Percentiles rank a stretch among this genome's conserved stretches.
phyloP scores from a whole-genome alignment of 1,140 invertebrate genomes.

The Scaptomyza montana region DNA sequence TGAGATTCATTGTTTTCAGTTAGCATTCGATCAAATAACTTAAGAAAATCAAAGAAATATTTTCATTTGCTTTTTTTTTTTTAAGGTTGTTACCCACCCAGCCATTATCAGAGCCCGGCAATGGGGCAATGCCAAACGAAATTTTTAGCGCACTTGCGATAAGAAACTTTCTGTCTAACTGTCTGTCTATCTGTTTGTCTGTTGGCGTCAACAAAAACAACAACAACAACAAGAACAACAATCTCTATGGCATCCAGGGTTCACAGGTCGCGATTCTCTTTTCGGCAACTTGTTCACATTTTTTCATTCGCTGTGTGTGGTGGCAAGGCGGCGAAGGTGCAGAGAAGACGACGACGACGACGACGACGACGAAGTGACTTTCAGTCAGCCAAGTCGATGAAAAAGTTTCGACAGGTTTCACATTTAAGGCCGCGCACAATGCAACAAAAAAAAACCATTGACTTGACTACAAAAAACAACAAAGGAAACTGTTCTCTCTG shows the following conservation, averaged over 20 bases:
- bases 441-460: conserved; percentile 26
- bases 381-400: conserved; percentile 37
- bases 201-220: conserved; percentile 11
- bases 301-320: background rate
- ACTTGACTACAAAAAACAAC: conserved; percentile 10
- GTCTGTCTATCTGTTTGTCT: conserved; percentile 4
- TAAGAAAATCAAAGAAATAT: background rate
- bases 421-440: conserved; percentile 49
- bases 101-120: background rate
- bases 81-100: background rate
- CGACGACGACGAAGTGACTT: conserved; percentile 13
- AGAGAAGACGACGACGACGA: conserved; percentile 2
- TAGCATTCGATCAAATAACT: background rate
- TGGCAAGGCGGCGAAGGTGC: conserved; percentile 31
- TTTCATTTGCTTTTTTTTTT: background rate
- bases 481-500: background rate
- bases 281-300: conserved; percentile 1
- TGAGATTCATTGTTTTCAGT: no score
- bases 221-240: conserved; percentile 16
- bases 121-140: conserved; percentile 13
- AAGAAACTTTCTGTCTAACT: conserved; percentile 30
- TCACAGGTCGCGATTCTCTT: conserved; percentile 18
- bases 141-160: conserved; percentile 22
- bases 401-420: conserved; percentile 58
- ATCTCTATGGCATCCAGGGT: conserved; percentile 29